A percentile compares a stretch with the other conserved stretches of the same genome.
phyloP scores from a whole-genome alignment of 1,140 invertebrate species.

The Drosophila watanabei region DNA sequence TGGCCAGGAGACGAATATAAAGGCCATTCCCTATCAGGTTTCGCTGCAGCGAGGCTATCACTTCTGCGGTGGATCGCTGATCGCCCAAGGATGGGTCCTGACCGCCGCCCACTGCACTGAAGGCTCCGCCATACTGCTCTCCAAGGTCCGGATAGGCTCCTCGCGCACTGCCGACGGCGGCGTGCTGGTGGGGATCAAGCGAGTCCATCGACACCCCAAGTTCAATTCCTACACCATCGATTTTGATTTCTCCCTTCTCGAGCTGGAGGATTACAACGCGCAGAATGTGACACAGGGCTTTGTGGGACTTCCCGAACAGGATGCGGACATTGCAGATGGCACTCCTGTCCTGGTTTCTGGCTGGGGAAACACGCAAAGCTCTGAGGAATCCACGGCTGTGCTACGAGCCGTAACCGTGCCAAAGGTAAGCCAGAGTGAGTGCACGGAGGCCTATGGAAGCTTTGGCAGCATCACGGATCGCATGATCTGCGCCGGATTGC shows the following conservation, averaged over 20 bases:
- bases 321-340: constrained; percentile 57
- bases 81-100: constrained; percentile 86
- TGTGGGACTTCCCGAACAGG: constrained; percentile 54
- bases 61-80: constrained; percentile 90
- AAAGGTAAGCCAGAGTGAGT: constrained; percentile 69
- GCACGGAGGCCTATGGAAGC: constrained; percentile 70
- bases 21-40: constrained; percentile 86
- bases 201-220: constrained; percentile 74
- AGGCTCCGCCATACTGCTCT: constrained; percentile 48
- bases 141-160: constrained; percentile 70
- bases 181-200: constrained; percentile 57
- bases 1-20: constrained; percentile 76
- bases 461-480: constrained; percentile 86
- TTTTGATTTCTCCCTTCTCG: constrained; percentile 78
- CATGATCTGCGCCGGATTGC: constrained; percentile 90
- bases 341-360: constrained; percentile 84
- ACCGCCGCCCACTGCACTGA: constrained; percentile 87
- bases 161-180: constrained; percentile 63
- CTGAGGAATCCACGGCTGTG: constrained; percentile 46
- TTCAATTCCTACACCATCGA: constrained; percentile 74
- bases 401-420: constrained; percentile 86
- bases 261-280: constrained; percentile 53
- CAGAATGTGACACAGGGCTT: constrained; percentile 40
- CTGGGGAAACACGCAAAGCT: constrained; percentile 85
- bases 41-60: constrained; percentile 83